Evolutionary conservation across 2,113 vertebrate species (phyloP).

Genomic region (Hucho hucho): DNA sequence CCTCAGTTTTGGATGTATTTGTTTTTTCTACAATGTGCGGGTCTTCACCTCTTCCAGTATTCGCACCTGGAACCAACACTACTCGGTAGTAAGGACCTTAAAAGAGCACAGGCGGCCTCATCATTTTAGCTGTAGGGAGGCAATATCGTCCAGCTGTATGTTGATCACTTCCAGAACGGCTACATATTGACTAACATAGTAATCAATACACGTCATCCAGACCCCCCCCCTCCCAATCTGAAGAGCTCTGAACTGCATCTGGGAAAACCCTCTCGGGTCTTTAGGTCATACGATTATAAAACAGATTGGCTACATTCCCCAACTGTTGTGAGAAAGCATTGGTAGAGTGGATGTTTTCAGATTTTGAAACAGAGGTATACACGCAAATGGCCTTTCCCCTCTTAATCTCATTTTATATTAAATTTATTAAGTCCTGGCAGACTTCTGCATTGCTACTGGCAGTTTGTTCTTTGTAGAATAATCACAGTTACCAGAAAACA

Average conservation of each 20-base stretch:
- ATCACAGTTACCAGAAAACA: slow-evolving; percentile 61
- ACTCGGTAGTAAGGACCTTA: no score
- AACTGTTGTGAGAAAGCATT: slow-evolving; percentile 11
- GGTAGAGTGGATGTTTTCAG: background rate
- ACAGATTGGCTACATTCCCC: background rate
- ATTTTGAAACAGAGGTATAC: slow-evolving; percentile 57
- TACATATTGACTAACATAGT: background rate
- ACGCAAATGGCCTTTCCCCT: background rate
- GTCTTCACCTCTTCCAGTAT: no score
- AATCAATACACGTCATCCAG: no score
- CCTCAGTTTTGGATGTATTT: no score
- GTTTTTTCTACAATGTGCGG: no score
- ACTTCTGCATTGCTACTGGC: slow-evolving; percentile 66
- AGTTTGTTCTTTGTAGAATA: slow-evolving; percentile 69
- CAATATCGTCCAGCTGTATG: background rate
- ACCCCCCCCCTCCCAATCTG: no score
- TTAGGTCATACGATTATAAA: slow-evolving; percentile 22
- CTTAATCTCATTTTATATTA: slow-evolving; percentile 19
- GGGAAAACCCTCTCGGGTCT: background rate
- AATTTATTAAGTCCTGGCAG: slow-evolving; percentile 49
- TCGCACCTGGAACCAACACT: no score
- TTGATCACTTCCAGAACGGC: background rate
- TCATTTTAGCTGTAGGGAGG: background rate
- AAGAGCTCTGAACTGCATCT: no score
- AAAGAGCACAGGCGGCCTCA: no score